A percentile compares a stretch with the other conserved stretches of the same genome.
phyloP scores from a whole-genome alignment of 2,113 vertebrate genomes.

The Glaucidium brasilianum region DNA sequence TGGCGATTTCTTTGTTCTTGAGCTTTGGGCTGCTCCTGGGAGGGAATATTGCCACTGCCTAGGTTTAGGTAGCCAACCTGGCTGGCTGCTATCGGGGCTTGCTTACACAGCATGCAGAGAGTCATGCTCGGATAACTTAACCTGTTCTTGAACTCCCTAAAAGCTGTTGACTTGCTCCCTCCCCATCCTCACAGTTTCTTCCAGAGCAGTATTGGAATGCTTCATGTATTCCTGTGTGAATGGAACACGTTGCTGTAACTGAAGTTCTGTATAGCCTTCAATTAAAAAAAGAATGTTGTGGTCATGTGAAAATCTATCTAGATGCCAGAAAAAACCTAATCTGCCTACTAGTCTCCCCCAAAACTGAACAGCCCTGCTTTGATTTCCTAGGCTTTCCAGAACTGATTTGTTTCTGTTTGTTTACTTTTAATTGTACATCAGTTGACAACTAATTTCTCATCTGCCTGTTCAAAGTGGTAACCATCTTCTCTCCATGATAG shows the following conservation, averaged over 20 bases:
- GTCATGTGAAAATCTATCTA: background rate
- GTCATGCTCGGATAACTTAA: background rate
- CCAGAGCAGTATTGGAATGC: fast-evolving
- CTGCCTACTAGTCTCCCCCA: background rate
- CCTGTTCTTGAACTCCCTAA: background rate
- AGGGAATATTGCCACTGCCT: background rate
- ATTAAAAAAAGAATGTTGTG: background rate
- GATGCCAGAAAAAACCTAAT: background rate
- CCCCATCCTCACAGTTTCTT: background rate
- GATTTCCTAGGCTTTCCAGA: background rate
- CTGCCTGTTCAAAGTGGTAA: background rate
- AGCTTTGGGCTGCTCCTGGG: background rate
- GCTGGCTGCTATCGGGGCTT: fast-evolving
- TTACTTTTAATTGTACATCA: background rate
- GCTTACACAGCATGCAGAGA: background rate
- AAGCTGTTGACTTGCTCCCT: background rate
- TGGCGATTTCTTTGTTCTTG: background rate
- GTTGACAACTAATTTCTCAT: background rate
- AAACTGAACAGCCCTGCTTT: background rate
- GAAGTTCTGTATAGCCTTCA: background rate
- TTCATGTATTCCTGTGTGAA: background rate
- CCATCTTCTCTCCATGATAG: background rate
- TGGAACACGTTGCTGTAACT: background rate
- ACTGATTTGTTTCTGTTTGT: background rate
- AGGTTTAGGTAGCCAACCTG: background rate